Percentiles rank a stretch among this genome's conserved stretches.
These are phyloP conservation scores for Theocolax elegans DNA, from an alignment of 1,140 invertebrate genomes.

Conservation along the genomic window DNA sequence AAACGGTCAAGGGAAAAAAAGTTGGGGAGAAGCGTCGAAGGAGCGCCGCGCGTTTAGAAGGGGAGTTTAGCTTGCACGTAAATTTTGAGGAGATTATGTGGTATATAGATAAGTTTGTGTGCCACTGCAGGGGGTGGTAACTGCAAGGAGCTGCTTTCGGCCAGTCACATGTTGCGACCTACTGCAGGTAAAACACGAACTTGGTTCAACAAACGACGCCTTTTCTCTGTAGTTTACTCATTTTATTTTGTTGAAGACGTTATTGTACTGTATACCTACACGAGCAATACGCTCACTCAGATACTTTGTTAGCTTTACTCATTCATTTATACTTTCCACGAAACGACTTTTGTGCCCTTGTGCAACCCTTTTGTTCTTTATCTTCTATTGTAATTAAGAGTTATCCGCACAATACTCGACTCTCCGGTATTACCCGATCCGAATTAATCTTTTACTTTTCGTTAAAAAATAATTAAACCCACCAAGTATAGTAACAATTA, in stretches of 20 bases:
- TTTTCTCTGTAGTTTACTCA: conserved; percentile 58
- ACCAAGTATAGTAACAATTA: too few species aligned
- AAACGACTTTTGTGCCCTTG: too few species aligned
- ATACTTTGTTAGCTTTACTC: too few species aligned
- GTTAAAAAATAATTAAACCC: too few species aligned
- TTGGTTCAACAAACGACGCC: conserved; percentile 26
- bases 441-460: too few species aligned
- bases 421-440: too few species aligned
- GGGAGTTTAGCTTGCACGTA: conserved; percentile 23
- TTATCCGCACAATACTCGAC: too few species aligned
- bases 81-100: conserved; percentile 56
- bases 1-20: too few species aligned
- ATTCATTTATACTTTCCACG: too few species aligned
- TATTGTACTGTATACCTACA: neutral
- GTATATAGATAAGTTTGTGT: conserved; percentile 70
- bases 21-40: conserved; percentile 17
- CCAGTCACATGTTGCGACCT: conserved; percentile 65
- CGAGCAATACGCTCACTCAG: too few species aligned
- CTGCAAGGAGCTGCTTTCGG: conserved; percentile 68
- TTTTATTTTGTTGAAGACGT: conserved; percentile 3
- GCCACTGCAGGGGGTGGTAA: conserved; percentile 69
- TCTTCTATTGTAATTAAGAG: too few species aligned
- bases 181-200: conserved; percentile 69
- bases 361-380: too few species aligned
- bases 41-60: neutral